Conservation (phyloP, 2,888 invertebrate species). For the Anorthoa munda region DNA sequence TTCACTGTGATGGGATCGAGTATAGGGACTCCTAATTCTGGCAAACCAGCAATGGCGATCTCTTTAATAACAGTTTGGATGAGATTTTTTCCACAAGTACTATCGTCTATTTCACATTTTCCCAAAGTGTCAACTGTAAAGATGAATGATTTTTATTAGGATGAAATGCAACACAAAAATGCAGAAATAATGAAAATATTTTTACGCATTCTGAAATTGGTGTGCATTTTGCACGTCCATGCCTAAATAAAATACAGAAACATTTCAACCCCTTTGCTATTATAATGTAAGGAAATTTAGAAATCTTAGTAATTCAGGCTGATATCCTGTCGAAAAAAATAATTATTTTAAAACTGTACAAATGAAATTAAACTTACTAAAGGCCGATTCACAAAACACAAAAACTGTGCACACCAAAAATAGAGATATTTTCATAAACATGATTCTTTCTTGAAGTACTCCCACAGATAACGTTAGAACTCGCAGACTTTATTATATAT, state of each 20-base stretch:
- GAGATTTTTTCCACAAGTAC: slow-evolving; percentile 65
- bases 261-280: not conserved
- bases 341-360: not conserved
- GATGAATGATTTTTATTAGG: not conserved
- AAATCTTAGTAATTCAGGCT: not conserved
- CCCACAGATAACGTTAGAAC: slow-evolving; percentile 23
- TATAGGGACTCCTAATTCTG: slow-evolving; percentile 69
- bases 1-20: slow-evolving; percentile 73
- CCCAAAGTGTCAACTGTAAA: slow-evolving; percentile 55
- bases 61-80: slow-evolving; percentile 63
- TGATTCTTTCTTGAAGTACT: slow-evolving; percentile 26
- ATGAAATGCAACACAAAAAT: too few relatives aligned
- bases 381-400: slow-evolving; percentile 42
- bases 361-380: slow-evolving; percentile 44
- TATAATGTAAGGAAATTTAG: not conserved
- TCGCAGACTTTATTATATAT: slow-evolving; percentile 34
- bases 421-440: slow-evolving; percentile 41
- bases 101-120: slow-evolving; percentile 72
- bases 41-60: slow-evolving; percentile 68
- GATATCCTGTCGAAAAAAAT: not conserved
- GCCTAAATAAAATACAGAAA: too few relatives aligned
- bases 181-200: not conserved
- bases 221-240: too few relatives aligned
- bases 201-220: too few relatives aligned
- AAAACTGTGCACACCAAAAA: slow-evolving; percentile 38